phyloP scores from a whole-genome alignment of 2,888 invertebrate genomes.

The Epistrophe grossulariae region DNA sequence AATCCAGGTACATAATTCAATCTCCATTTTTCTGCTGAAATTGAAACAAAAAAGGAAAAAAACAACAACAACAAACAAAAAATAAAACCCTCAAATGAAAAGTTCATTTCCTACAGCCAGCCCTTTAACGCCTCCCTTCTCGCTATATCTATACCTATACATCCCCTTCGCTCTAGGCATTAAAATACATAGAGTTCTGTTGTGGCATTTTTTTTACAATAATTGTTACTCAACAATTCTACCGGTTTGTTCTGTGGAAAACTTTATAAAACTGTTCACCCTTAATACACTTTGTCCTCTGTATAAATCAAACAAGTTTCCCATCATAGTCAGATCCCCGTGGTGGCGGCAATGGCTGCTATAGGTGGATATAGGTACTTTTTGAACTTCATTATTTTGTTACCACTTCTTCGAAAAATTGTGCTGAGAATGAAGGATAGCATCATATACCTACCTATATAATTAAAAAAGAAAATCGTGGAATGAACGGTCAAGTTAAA shows the following conservation, averaged over 20 bases:
- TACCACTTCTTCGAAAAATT: slow-evolving; percentile 25
- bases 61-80: slow-evolving; percentile 6
- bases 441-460: neutral
- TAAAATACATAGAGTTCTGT: slow-evolving; percentile 12
- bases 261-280: slow-evolving; percentile 61
- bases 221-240: slow-evolving; percentile 55
- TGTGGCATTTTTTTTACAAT: slow-evolving; percentile 47
- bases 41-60: slow-evolving; percentile 25
- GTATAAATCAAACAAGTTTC: slow-evolving; percentile 62
- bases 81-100: slow-evolving; percentile 15
- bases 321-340: slow-evolving; percentile 9
- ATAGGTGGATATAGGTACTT: slow-evolving; percentile 38
- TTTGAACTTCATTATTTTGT: slow-evolving; percentile 51
- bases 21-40: slow-evolving; percentile 42
- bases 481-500: slow-evolving; percentile 50
- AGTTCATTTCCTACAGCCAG: slow-evolving; percentile 46
- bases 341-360: slow-evolving; percentile 3
- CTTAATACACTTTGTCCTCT: slow-evolving; percentile 55
- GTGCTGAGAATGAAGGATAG: slow-evolving; percentile 24
- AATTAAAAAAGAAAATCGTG: slow-evolving; percentile 34
- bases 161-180: neutral
- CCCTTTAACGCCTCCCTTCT: neutral
- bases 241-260: slow-evolving; percentile 33
- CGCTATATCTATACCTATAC: too few species aligned
- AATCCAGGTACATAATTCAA: slow-evolving; percentile 43